These are phyloP conservation scores for Thymallus thymallus DNA, from an alignment of 2,113 vertebrate genomes.

Conservation along the genomic window DNA sequence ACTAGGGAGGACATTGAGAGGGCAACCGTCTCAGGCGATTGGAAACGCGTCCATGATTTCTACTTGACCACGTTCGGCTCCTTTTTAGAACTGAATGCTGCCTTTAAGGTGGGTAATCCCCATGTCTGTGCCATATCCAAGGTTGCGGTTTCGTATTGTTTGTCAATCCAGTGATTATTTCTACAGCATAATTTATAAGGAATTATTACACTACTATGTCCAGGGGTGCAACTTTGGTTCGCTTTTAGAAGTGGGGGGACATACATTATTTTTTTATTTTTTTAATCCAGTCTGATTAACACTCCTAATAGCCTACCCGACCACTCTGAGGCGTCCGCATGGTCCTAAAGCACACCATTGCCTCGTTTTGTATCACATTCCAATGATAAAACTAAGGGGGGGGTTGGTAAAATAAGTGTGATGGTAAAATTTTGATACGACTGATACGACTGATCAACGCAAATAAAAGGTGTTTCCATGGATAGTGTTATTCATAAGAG, in stretches of 20 bases:
- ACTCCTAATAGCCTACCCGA: no score
- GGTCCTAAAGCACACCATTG: constrained; percentile 46
- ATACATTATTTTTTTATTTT: no score
- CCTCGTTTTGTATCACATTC: constrained; percentile 49
- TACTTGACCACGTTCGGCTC: constrained; percentile 92
- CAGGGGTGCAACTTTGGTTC: constrained; percentile 39
- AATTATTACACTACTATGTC: constrained; percentile 70
- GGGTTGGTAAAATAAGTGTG: background rate
- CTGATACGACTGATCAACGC: background rate
- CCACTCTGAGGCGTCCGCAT: constrained; percentile 45
- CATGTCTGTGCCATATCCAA: no score
- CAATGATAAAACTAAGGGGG: constrained; percentile 74
- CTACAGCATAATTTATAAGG: background rate
- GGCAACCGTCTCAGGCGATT: constrained; percentile 84
- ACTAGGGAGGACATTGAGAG: constrained; percentile 87
- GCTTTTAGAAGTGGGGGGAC: constrained; percentile 77
- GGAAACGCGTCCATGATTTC: constrained; percentile 88
- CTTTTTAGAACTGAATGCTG: constrained; percentile 88
- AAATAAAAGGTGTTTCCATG: constrained; percentile 13
- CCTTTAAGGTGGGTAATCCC: constrained; percentile 84
- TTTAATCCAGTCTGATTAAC: no score
- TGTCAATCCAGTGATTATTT: no score
- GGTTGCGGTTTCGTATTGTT: background rate
- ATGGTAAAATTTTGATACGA: background rate
- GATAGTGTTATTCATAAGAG: constrained; percentile 11